Evolutionary conservation across 1,140 invertebrate genomes (phyloP), one percentile per base, ranked within the genome.

Genomic region (Tribolium madens): DNA sequence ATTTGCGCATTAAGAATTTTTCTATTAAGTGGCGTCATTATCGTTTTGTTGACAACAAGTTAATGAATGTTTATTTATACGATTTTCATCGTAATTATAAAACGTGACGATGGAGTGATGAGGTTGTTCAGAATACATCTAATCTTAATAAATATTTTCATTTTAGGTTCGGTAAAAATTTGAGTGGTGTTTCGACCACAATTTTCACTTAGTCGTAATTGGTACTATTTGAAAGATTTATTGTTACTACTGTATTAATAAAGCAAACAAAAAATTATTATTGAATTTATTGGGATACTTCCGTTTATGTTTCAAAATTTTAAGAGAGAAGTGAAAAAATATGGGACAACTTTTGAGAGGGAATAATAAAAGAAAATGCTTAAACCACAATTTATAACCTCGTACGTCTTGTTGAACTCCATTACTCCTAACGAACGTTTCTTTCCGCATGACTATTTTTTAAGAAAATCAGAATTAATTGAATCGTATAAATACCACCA

Each of bases 261-360:
- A 60, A 15, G 18, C 21, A n/a, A 26, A 21, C n/a, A n/a, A n/a
- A n/a, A n/a, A 57, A 57, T 57, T 26, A 26, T 26, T 3, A 21
- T 4, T 21, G 52, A 33, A 64, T 64, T 64, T 64, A 64, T 64
- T 12, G 57, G 10, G 5, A 15, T 15, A 60, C 9, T 14, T 52
- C n/a, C 52, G 18, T 57, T 57, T 26, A 18, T 57, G 17, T 57
- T 57, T 57, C 52, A 57, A 17, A 57, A 57, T 57, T 7, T 64
- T 3, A 18, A 18, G 9, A 33, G n/a, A n/a, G n/a, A 64, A 33
- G 33, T 64, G 21, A 64, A 64, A 64, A 64, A 57, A 26, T 2
- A 2, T 18, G 48, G 6, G 13, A 15, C 48, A 21, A 57, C 4
- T 9, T n/a, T 57, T 52, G n/a, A 9, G n/a, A n/a, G n/a, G n/a